Conservation (phyloP, 2,113 vertebrate genomes). For the Herpailurus yagouaroundi region DNA sequence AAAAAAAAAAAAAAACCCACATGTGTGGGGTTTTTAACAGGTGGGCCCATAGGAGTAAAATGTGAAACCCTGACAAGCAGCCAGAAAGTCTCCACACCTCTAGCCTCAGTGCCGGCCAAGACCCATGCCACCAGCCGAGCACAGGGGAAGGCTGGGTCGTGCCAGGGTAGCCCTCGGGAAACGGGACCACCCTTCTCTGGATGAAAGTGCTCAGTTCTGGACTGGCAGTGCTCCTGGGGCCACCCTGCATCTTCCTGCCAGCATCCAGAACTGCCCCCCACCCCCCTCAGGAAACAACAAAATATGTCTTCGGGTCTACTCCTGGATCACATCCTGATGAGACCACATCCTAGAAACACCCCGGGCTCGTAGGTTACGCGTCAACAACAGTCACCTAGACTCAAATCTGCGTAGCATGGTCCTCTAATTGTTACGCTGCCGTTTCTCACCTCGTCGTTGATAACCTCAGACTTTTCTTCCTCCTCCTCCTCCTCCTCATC, state of each 20-base stretch:
- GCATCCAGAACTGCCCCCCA: neutral
- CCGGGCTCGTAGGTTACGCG: neutral
- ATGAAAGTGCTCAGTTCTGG: neutral
- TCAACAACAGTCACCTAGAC: neutral
- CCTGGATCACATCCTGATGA: neutral
- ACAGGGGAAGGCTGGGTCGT: neutral
- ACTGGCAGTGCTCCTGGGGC: too few relatives aligned
- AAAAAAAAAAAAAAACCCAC: neutral
- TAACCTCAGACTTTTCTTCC: conserved; percentile 96
- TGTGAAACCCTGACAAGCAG: neutral
- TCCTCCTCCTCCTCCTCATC: conserved; percentile 96
- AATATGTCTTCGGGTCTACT: neutral
- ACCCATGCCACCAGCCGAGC: too few relatives aligned
- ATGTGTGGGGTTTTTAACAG: neutral
- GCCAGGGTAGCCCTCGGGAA: neutral
- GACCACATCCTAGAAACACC: neutral
- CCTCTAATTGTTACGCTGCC: neutral
- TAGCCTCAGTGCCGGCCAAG: neutral
- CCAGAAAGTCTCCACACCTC: neutral
- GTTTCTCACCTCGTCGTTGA: conserved; percentile 95
- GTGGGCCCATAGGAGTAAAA: neutral
- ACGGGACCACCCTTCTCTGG: neutral
- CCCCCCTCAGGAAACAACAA: neutral
- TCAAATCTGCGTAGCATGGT: neutral
- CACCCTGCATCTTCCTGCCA: neutral